Evolutionary conservation across 2,797 vertebrate genomes (phyloP).

Genomic region (Scomberomorus guttatus): DNA sequence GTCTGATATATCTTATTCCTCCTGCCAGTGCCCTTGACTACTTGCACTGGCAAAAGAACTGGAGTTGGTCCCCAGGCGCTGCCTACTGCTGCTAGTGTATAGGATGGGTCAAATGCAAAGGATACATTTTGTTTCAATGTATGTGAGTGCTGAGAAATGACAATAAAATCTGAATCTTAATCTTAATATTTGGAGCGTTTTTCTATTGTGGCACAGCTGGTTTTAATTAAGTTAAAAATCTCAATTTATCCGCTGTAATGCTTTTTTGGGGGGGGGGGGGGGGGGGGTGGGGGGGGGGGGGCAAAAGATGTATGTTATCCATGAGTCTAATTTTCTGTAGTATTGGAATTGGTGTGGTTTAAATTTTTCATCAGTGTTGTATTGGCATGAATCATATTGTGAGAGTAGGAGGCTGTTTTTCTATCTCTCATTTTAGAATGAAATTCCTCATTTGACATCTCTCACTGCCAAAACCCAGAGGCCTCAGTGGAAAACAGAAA

Average conservation of each 20-base stretch:
- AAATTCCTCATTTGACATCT: conserved; percentile 60
- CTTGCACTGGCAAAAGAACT: too few species aligned
- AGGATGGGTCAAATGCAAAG: too few species aligned
- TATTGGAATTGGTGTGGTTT: conserved; percentile 10
- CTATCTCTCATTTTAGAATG: conserved; percentile 53
- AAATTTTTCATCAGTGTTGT: conserved; percentile 16
- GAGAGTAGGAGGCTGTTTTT: conserved; percentile 58
- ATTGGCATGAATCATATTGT: conserved; percentile 52
- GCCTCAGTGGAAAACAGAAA: conserved; percentile 37
- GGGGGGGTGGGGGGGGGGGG: neutral
- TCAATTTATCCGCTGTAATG: too few species aligned
- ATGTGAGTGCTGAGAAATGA: too few species aligned
- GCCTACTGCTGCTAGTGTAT: too few species aligned
- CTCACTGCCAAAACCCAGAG: conserved; percentile 49
- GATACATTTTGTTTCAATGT: too few species aligned
- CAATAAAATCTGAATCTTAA: too few species aligned
- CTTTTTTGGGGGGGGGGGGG: neutral
- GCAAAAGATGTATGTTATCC: neutral
- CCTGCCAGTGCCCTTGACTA: too few species aligned
- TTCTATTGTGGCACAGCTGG: neutral
- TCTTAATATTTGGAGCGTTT: neutral
- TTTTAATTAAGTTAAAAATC: too few species aligned
- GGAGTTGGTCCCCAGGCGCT: too few species aligned
- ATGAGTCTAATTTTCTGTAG: neutral
- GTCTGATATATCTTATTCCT: too few species aligned